Conservation (phyloP, 2,113 vertebrate species). For the Agapornis roseicollis region DNA sequence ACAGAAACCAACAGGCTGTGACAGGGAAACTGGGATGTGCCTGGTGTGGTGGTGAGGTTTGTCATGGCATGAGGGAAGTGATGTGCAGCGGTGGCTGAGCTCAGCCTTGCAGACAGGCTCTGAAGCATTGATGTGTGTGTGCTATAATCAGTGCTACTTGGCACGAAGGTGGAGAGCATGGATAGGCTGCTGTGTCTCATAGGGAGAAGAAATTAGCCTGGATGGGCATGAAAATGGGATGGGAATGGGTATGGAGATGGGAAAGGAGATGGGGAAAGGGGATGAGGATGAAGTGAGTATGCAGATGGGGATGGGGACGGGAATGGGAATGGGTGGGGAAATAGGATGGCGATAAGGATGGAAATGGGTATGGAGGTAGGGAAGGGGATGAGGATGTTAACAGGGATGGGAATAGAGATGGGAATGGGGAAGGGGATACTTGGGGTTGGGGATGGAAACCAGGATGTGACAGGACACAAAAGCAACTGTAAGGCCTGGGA, state of each 20-base stretch:
- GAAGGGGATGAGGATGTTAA: neutral
- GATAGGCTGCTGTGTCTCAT: neutral
- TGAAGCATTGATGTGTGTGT: neutral
- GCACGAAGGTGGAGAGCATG: neutral
- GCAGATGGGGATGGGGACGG: no score
- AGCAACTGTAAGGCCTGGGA: neutral
- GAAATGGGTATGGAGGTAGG: no score
- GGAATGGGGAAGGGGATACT: no score
- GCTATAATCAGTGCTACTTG: neutral
- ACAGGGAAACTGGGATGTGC: neutral
- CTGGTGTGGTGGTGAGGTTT: neutral
- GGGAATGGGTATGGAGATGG: no score
- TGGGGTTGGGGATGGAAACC: neutral
- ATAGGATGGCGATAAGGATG: neutral
- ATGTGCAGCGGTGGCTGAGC: neutral
- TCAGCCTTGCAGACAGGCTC: neutral
- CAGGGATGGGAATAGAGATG: fast-evolving
- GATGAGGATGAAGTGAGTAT: neutral
- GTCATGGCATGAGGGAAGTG: neutral
- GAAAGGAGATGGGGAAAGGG: neutral
- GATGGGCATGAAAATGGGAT: no score
- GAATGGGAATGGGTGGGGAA: neutral
- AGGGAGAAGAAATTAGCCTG: neutral
- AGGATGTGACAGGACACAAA: neutral
- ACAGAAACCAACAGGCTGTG: neutral